Evolutionary conservation across 2,797 vertebrate genomes (phyloP), one percentile per base, ranked within the genome.

Genomic region (Sciaenops ocellatus): DNA sequence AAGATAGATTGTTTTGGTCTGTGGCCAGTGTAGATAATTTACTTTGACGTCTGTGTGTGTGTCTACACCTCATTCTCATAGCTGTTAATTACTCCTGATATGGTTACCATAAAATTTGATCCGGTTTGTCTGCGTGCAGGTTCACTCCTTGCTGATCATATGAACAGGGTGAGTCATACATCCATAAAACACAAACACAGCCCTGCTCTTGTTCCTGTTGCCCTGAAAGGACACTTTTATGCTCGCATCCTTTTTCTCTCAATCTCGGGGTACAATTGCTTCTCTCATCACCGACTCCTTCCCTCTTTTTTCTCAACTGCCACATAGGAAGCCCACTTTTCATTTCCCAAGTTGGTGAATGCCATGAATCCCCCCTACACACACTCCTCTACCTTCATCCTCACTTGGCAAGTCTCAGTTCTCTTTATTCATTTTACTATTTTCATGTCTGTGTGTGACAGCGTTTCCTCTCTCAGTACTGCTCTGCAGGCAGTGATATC

Each of bases 1-100:
- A 44, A 79, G 70, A 24, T n/a, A 55, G n/a, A 22, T 50, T 66
- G 60, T 64, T 67, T 67, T 69, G 82, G 86, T 79, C 74, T 78
- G 56, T 80, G 81, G 69, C 73, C 76, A 76, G 61, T 56, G 57
- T 50, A 46, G 84, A 79, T 90, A 85, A 90, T 89, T 65, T 71
- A 57, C 87, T 89, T 92, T 91, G 88, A 83, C 89, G 80, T 87
- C 13, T 76, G 26, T 18, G 63, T 73, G 41, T 44, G 60, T 67
- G 13, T 84, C 70, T 82, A 73, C 74, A 79, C 79, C 50, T 81
- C 44, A 0, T 50, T 70, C 56, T 75, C 65, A 69, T 66, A 57
- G 83, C 55, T 79, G 47, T 69, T 76, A 75, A 86, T 86, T 72
- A 70, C 59, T 69, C 69, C 63, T 59, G 38, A 60, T 69, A 61